Evolutionary conservation across 1,140 invertebrate genomes (phyloP), one percentile per base, ranked within the genome.

Genomic region (Drosophila orosa): DNA sequence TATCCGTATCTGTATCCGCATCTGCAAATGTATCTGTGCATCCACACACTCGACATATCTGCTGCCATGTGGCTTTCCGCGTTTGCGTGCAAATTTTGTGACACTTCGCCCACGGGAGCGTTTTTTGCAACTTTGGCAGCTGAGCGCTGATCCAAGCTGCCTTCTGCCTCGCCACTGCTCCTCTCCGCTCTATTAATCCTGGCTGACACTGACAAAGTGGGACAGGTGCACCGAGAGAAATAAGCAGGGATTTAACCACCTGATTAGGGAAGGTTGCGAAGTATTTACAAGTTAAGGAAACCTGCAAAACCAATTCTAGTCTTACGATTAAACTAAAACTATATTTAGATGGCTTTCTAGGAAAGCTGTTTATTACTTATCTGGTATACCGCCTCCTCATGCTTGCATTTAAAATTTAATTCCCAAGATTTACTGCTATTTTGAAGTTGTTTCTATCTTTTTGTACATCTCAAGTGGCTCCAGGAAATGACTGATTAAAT

Each of bases 51-150:
- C 50, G 19, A 71, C 67, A 40, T 77, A 61, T 77, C 63, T 76
- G 48, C 63, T 77, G 63, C 63, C 73, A 75, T 67, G 72, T 75
- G 73, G 73, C 82, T 78, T 81, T 78, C 59, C 82, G 78, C 74
- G 73, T 75, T 75, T 74, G 73, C 73, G 73, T 75, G 73, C 74
- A 86, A 86, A 86, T 86, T 86, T 78, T 86, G 83, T 87, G 83
- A 87, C 83, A 87, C 72, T 83, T 87, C 83, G 79, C 83, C 83
- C 83, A 87, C 83, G 83, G 83, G 83, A 87, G 60, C 68, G 74
- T 44, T 72, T 78, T 78, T 58, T 78, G 75, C 72, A 50, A 47
- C 54, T 61, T 57, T 76, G 56, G 55, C 72, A 68, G 74, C 50
- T 68, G 39, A 55, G 48, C 22, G 42, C 39, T 40, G 55, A 67